Evolutionary conservation across 2,113 vertebrate genomes (phyloP).

Genomic region (Chitala chitala): DNA sequence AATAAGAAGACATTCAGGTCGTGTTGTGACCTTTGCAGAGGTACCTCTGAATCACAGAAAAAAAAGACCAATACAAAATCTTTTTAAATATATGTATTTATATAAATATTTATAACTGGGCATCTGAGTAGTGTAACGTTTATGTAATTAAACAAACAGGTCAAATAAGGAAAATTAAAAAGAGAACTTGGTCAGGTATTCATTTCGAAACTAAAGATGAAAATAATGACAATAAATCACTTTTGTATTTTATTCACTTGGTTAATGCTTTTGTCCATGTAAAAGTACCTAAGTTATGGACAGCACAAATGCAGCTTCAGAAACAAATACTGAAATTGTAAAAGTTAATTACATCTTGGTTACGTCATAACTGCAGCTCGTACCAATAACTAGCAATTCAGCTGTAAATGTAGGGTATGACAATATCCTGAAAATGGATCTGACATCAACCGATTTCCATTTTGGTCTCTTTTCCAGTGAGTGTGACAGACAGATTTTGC

Average conservation of each 20-base stretch:
- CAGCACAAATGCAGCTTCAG: not conserved
- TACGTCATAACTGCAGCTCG: not conserved
- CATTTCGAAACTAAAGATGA: too few species aligned
- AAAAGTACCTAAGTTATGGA: not conserved
- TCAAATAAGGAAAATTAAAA: not conserved
- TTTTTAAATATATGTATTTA: too few species aligned
- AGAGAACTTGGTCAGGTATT: not conserved
- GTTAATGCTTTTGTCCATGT: not conserved
- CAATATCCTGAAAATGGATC: too few species aligned
- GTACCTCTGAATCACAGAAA: conserved; percentile 55
- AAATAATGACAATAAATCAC: not conserved
- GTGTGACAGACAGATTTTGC: too few species aligned
- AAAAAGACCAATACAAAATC: not conserved
- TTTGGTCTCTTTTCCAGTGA: too few species aligned
- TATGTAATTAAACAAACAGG: conserved; percentile 25
- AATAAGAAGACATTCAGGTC: conserved; percentile 56
- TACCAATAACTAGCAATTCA: not conserved
- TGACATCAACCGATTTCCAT: too few species aligned
- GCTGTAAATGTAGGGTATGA: too few species aligned
- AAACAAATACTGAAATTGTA: too few species aligned
- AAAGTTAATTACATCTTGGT: not conserved
- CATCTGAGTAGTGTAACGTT: conserved; percentile 12
- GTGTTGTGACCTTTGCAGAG: conserved; percentile 56
- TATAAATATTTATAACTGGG: conserved; percentile 19
- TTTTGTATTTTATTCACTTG: not conserved